Base-by-base conservation (phyloP, 2,888 invertebrate genomes). In the Troides oblongomaculatus region DNA sequence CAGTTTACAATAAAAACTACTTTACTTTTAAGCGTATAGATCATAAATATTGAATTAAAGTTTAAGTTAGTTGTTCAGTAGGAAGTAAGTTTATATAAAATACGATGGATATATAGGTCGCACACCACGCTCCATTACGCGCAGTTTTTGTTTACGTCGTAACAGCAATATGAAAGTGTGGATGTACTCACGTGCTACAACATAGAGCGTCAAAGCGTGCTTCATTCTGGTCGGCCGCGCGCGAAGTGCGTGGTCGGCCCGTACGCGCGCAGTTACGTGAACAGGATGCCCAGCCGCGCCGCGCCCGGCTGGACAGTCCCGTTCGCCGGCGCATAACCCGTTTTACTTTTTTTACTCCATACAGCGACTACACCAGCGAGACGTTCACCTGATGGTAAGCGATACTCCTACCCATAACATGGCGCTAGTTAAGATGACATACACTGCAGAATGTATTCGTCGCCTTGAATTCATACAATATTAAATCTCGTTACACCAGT, bases 151-250 rank as follows among this genome's bases (percentile, higher is more conserved):
- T 70, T 70, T 70, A 67, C 67, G 18, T 67, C 60, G 66, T 63
- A 63, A 64, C 67, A 58, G 2, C 96, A 96, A 62, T 59, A 70
- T 70, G 64, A 59, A 70, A 62, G 64, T 64, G 59, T 46, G 58
- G 82, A 71, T 62, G 72, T 76, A 90, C 91, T 91, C 77, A 91
- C 91, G 78, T 79, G 89, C 85, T 87, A 90, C 77, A 87, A 88
- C 83, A 84, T 87, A 79, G 90, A 90, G 85, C 84, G 79, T 73
- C 71, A 76, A 78, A 74, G 72, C 84, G 86, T 82, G 80, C 82
- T 83, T 84, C 90, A 90, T 90, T 79, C 76, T 81, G 78, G 80
- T 77, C 76, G 79, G 75, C 77, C 77, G 74, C 75, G 74, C 74
- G 75, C 79, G 74, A 73, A 79, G 77, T 70, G 70, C 66, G 63